Conservation (phyloP, 2,797 vertebrate species). For the Muscicapa comitata region DNA sequence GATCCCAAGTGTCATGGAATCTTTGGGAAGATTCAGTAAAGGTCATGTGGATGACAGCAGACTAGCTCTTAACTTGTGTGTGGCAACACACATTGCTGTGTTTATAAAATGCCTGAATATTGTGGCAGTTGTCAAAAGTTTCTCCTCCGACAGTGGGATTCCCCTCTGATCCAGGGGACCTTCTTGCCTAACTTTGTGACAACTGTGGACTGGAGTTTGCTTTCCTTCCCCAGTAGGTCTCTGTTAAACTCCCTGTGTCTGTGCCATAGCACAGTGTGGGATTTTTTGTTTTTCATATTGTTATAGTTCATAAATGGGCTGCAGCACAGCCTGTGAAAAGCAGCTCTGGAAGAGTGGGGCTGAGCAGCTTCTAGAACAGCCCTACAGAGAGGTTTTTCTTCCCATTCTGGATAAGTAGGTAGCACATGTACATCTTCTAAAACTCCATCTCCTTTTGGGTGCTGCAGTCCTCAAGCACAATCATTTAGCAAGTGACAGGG, state of each 20-base stretch:
- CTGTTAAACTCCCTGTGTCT: not conserved
- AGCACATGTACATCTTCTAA: not conserved
- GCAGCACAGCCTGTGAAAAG: not conserved
- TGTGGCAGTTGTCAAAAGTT: not conserved
- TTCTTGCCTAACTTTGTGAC: not conserved
- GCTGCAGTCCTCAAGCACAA: not conserved
- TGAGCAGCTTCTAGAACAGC: not conserved
- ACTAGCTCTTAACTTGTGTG: not conserved
- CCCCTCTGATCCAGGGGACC: not conserved
- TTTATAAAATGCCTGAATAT: not conserved
- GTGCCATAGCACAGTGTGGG: not conserved
- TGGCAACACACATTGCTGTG: not conserved
- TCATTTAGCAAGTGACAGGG: rapidly evolving
- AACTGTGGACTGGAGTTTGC: not conserved
- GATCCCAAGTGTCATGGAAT: not conserved
- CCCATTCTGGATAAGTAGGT: not conserved
- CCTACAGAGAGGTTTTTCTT: not conserved
- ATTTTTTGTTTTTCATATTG: not conserved
- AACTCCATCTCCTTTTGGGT: not conserved
- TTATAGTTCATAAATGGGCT: not conserved
- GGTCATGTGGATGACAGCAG: not conserved
- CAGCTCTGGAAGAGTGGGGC: not conserved
- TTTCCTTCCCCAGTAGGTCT: not conserved
- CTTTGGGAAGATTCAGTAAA: not conserved
- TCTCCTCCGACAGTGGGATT: not conserved